phyloP scores from a whole-genome alignment of 2,113 vertebrate species.

The Cephalophus harveyi region DNA sequence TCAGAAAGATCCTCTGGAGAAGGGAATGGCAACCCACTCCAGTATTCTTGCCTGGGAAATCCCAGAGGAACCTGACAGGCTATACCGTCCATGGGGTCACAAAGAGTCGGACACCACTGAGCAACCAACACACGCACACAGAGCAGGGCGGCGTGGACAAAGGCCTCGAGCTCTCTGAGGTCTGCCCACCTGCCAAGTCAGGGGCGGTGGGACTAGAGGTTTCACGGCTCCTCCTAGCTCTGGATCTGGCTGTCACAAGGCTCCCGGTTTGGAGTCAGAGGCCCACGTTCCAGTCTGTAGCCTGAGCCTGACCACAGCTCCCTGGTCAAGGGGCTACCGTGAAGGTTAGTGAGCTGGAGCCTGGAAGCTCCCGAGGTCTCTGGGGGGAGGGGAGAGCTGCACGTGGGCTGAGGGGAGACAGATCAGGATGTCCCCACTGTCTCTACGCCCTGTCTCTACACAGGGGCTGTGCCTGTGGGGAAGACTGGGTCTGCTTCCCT shows the following conservation, averaged over 20 bases:
- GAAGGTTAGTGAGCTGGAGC: fast-evolving
- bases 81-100: background rate
- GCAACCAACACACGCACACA: background rate
- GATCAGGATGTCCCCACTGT: background rate
- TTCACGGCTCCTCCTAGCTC: background rate
- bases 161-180: fast-evolving
- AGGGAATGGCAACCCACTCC: background rate
- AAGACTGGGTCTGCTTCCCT: background rate
- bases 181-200: background rate
- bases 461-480: background rate
- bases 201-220: fast-evolving
- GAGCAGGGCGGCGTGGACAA: background rate
- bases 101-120: background rate
- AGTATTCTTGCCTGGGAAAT: background rate
- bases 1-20: background rate
- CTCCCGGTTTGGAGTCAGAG: background rate
- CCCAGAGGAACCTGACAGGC: background rate
- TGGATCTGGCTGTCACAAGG: background rate
- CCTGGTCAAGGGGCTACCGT: fast-evolving
- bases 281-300: fast-evolving
- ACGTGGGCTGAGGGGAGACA: fast-evolving
- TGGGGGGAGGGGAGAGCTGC: background rate
- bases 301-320: fast-evolving
- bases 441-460: background rate
- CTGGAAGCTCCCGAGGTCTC: background rate